phyloP scores from a whole-genome alignment of 1,140 invertebrate species.

The Lordiphosa clarofinis region DNA sequence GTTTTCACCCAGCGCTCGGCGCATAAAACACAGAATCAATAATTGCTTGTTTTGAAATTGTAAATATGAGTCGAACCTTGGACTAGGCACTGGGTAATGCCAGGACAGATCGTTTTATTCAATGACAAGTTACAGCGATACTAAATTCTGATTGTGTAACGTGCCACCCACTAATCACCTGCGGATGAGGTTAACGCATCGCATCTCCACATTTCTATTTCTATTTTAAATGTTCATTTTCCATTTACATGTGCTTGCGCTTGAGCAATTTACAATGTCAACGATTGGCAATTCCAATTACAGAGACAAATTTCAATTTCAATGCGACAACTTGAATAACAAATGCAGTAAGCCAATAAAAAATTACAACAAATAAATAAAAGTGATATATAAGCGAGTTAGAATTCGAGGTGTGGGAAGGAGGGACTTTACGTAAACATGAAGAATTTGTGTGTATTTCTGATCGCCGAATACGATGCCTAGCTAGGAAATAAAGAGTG shows the following conservation, averaged over 20 bases:
- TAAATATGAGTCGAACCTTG: constrained; percentile 32
- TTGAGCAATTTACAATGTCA: constrained; percentile 40
- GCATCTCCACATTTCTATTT: constrained; percentile 24
- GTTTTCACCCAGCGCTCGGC: no score
- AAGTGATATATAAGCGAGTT: no score
- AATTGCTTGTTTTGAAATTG: constrained; percentile 29
- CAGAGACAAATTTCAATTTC: constrained; percentile 30
- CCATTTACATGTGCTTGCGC: constrained; percentile 36
- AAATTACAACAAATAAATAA: constrained; percentile 9
- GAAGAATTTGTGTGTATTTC: no score
- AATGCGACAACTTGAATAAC: constrained; percentile 31
- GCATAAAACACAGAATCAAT: no score
- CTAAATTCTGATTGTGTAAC: constrained; percentile 42
- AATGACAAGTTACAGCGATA: constrained; percentile 37
- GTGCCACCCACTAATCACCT: constrained; percentile 16
- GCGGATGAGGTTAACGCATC: constrained; percentile 7
- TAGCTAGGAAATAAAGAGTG: not conserved
- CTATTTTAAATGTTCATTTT: constrained; percentile 19
- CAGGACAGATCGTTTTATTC: constrained; percentile 13
- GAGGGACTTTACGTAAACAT: no score
- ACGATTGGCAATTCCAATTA: constrained; percentile 34
- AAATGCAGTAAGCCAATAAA: not conserved
- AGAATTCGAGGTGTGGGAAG: no score
- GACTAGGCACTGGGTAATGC: constrained; percentile 55
- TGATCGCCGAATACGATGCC: no score